phyloP scores from a whole-genome alignment of 2,888 invertebrate genomes.

The Dicycla oo region DNA sequence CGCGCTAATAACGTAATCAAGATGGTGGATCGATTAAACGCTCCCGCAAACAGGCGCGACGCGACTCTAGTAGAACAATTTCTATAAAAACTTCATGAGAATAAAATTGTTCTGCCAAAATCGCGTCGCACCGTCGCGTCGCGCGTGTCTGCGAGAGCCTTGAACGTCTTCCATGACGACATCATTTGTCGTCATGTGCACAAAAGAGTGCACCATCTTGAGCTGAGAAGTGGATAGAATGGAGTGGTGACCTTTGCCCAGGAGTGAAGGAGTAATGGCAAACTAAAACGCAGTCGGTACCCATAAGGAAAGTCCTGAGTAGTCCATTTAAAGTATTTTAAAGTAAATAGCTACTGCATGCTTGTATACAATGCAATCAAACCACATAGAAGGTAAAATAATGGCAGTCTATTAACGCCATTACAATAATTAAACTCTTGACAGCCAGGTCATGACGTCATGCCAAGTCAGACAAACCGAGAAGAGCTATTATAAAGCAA shows the following conservation, averaged over 20 bases:
- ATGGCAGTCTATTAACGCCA: slow-evolving; percentile 29
- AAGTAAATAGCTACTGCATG: neutral
- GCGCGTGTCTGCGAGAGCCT: too few relatives aligned
- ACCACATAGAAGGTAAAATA: slow-evolving; percentile 30
- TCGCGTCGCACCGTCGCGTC: too few relatives aligned
- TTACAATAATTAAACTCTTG: slow-evolving; percentile 54
- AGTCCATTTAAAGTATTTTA: neutral
- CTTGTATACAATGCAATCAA: neutral
- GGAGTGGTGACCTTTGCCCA: neutral
- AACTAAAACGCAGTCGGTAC: neutral
- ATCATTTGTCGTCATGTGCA: too few relatives aligned
- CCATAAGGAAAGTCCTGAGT: neutral
- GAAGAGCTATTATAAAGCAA: neutral
- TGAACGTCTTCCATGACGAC: too few relatives aligned
- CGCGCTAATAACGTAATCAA: neutral
- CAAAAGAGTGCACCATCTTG: neutral
- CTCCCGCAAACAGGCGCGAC: too few relatives aligned
- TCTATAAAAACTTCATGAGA: too few relatives aligned
- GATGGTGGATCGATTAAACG: neutral
- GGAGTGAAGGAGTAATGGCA: neutral
- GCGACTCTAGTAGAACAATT: too few relatives aligned
- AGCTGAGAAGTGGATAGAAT: neutral
- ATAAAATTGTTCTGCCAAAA: too few relatives aligned
- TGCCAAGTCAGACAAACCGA: slow-evolving; percentile 10
- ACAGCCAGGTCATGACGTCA: slow-evolving; percentile 41